Evolutionary conservation across 2,888 invertebrate species (phyloP), one percentile per base, ranked within the genome.

Genomic region (Synergus umbraculus): DNA sequence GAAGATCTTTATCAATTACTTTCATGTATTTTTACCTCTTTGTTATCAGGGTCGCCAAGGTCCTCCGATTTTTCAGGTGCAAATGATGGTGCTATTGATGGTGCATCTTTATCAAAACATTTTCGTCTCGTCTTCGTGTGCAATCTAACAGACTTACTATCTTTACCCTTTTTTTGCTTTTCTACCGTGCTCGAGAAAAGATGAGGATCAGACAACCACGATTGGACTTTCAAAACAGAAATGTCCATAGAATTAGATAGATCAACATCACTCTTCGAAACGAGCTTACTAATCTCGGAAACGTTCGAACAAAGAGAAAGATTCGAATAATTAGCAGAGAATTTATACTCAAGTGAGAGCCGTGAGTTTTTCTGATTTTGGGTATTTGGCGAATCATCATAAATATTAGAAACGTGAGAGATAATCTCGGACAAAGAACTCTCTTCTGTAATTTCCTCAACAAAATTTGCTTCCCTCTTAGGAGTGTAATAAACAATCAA

Each of bases 341-440:
- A 60, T 46, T 83, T 78, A 77, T 90, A 87, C 65, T 87, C 87
- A 69, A 90, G 73, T 5, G 85, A 88, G 13, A 89, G 78, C 12
- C 85, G 82, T 2, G 85, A 83, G 79, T 91, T 91, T 37, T 83
- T 84, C 46, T 77, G 66, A 79, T 90, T 91, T 44, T 90, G 89
- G 10, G 86, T 79, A 18, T 83, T 86, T 2, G 89, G 88, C 0
- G 88, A 88, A 4, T 60, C 65, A 44, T 78, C 76, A n/a, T 63
- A 13, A n/a, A 43, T 37, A 66, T 43, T 77, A 3, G 49, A 54
- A 73, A 37, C 37, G 2, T 73, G 22, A 22, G 29, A 60, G 10
- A 29, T 5, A 18, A 12, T 29, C 37, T 73, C 29, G 0, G 54
- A 54, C 0, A 49, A 49, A 22, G 46, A 29, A 37, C 69, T 69